phyloP scores from a whole-genome alignment of 2,888 invertebrate genomes.

The Acholoe squamosa region DNA sequence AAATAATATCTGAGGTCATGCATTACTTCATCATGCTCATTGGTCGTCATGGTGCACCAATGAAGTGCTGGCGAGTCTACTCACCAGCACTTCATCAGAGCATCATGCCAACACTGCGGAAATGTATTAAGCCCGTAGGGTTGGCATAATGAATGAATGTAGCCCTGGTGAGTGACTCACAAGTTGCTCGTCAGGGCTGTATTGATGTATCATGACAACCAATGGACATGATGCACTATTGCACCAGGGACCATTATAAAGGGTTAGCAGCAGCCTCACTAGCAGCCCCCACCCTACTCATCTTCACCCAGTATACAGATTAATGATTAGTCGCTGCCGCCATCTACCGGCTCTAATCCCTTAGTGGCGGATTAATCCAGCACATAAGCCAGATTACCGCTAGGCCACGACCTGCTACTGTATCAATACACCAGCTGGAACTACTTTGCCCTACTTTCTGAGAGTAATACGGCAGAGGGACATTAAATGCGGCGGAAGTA shows the following conservation, averaged over 20 bases:
- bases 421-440: background rate
- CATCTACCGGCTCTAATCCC: background rate
- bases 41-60: too few relatives aligned
- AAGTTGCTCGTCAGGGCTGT: too few relatives aligned
- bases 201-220: too few relatives aligned
- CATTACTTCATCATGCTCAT: too few relatives aligned
- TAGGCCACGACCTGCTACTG: background rate
- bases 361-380: conserved; percentile 17
- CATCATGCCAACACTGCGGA: too few relatives aligned
- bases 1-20: too few relatives aligned
- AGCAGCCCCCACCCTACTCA: background rate
- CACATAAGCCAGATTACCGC: conserved; percentile 27
- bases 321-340: background rate
- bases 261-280: background rate
- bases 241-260: background rate
- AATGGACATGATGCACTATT: too few relatives aligned
- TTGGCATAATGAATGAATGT: too few relatives aligned
- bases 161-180: too few relatives aligned
- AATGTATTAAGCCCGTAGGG: too few relatives aligned
- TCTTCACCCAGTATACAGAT: background rate
- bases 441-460: background rate
- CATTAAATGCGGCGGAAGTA: background rate
- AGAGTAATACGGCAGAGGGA: background rate
- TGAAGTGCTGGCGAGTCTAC: too few relatives aligned
- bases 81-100: too few relatives aligned